A percentile compares a stretch with the other conserved stretches of the same genome.
Evolutionary conservation across 2,113 vertebrate genomes (phyloP).

Genomic region (Odontophorus gujanensis): DNA sequence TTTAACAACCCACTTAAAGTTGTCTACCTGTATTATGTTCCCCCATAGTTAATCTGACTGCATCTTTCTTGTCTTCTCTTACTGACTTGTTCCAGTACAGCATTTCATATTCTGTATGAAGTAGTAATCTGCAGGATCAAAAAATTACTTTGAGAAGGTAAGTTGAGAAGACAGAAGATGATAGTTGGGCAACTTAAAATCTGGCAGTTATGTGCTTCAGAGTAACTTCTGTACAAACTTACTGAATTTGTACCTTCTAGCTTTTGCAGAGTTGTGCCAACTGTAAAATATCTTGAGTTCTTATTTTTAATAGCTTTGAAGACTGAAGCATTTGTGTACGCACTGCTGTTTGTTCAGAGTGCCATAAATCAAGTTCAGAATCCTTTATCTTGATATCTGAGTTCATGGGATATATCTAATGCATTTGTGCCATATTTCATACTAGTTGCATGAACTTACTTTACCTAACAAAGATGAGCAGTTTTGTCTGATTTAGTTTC

Average conservation of each 20-base stretch:
- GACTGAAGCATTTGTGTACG: background rate
- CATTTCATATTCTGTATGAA: background rate
- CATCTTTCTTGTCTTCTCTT: background rate
- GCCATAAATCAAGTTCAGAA: background rate
- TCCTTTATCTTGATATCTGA: background rate
- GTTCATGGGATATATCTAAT: background rate
- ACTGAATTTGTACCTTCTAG: background rate
- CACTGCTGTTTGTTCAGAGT: background rate
- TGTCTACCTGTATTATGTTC: background rate
- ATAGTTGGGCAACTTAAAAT: background rate
- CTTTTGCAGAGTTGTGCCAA: background rate
- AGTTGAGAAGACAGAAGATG: background rate
- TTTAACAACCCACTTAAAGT: background rate
- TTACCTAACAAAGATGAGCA: background rate
- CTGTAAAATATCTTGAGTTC: background rate
- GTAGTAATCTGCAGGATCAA: background rate
- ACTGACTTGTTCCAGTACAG: background rate
- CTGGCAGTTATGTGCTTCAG: background rate
- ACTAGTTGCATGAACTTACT: background rate
- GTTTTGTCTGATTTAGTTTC: background rate
- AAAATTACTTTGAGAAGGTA: background rate
- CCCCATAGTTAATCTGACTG: background rate
- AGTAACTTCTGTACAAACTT: background rate
- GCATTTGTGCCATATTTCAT: slow-evolving; percentile 1
- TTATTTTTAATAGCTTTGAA: slow-evolving; percentile 1